Evolutionary conservation across 1,140 invertebrate species (phyloP), one percentile per base, ranked within the genome.

Genomic region (Drepana arcuata): DNA sequence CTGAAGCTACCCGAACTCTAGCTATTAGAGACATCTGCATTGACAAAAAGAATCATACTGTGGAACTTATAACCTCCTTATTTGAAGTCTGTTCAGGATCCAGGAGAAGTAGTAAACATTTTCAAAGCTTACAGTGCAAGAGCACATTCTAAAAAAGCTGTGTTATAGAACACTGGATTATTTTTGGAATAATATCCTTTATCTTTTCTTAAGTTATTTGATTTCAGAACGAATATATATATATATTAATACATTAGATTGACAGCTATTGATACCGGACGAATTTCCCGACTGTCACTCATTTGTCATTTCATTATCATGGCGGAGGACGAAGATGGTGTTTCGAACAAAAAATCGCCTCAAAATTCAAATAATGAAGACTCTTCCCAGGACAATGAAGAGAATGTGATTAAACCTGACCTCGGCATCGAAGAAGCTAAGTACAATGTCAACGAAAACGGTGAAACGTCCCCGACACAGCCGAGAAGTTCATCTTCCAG

Each of bases 241-340:
- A n/a, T n/a, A n/a, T n/a, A n/a, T n/a, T n/a, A n/a, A n/a, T n/a
- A n/a, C n/a, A 9, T 21, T 21, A 9, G 4, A 4, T 5, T 21
- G 18, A 4, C 9, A 13, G 23, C 12, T 37, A 10, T 14, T 25
- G 21, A 25, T 48, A 41, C 33, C 28, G 39, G 45, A 48, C 41
- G 34, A 6, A 31, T 14, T 29, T 28, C 1, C 15, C 24, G 37
- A 32, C 41, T 77, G 74, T 73, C 71, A 75, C 64, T 60, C 34
- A 9, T 21, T 10, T 26, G 24, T 26, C 24, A 10, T 65, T 64
- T 67, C 58, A 68, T 64, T 73, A 78, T 77, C 69, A 83, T 83
- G 80, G 80, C 80, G 80, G 78, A 83, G 54, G 80, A 82, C 55
- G 77, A 81, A 60, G 74, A 81, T 63, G 68, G 72, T 75, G 66